Evolutionary conservation across 2,797 vertebrate species (phyloP), one percentile per base, ranked within the genome.

Genomic region (Microctenopoma stevenorrisi): DNA sequence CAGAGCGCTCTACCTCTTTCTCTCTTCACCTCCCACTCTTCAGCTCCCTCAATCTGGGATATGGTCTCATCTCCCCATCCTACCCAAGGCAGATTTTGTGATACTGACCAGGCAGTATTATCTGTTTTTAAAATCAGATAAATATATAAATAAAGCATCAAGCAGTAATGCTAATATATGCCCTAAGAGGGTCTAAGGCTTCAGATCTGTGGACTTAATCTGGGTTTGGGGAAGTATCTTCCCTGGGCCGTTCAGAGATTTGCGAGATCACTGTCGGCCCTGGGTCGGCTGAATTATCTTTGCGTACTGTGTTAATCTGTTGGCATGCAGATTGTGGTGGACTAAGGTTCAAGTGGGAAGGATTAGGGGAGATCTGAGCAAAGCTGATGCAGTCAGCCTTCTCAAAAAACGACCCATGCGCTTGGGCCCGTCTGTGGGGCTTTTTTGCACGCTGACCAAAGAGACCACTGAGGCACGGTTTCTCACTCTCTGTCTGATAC

Each of bases 271-370:
- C 91, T 88, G 87, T 90, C 88, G 78, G 82, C 85, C 62, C 78
- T 69, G 86, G 86, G 86, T 76, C 61, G 83, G 76, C 85, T 91
- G 91, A 92, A 91, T 94, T 91, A 91, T 92, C 88, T 89, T 86
- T 91, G 82, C 86, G 78, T 76, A 92, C 92, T 93, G 90, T 91
- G 92, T 90, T 92, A 94, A 94, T 93, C 93, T 92, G 89, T 84
- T 92, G 91, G 91, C 92, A 88, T 89, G 91, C 89, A 87, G 82
- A 89, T 80, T 84, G 89, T 64, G 80, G 82, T 84, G 76, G 92
- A 92, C 86, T 88, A 91, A 91, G 91, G 90, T 93, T 92, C 89
- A 91, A 94, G 92, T 91, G 86, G 89, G 89, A 87, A 78, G 92
- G 91, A 93, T 94, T 93, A 93, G 81, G 84, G 88, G 72, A 90